Base-by-base conservation (phyloP, 1,140 invertebrate species). In the Megalonaias nervosa region DNA sequence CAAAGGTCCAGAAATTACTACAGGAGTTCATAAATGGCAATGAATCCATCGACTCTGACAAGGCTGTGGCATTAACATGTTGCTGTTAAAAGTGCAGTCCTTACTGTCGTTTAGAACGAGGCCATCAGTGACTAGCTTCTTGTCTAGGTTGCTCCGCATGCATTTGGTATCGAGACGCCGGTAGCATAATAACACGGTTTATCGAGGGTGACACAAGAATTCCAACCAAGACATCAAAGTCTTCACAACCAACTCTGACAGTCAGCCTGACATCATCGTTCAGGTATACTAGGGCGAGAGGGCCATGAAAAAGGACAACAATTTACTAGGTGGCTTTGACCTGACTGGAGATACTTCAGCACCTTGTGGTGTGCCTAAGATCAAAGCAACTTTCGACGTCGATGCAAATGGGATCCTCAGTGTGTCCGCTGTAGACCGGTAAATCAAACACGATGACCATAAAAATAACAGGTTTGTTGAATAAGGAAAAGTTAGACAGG, bases 1-100 rank as follows among this genome's bases (percentile, higher is more conserved):
- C 98, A 58, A 99, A 99, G 91, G 96, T 99, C 70, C 98, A 99
- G 92, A 97, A 97, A 88, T 92, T 98, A 64, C 92, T 98, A 62
- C 95, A 97, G 87, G 96, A 98, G 89, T 98, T 97, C 92, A 85
- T 87, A 80, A 97, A 97, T 82, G 98, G 98, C 73, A 99, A 98
- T 74, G 89, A 98, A 87, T 88, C 87, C n/a, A 90, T 91, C 68
- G 90, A 91, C 71, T 97, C 97, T 55, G 97, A 99, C 92, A 97
- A 98, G 93, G 94, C 94, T 19, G 94, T 95, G 0, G 95, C 95
- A n/a, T 11, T 95, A 94, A 83, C 94, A 95, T 1, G 94, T 94
- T 17, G 88, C 86, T 60, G 90, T 93, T 9, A 93, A 93, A 84
- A 93, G 90, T 17, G 93, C 91, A 72, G 90, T 90, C 26, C 78